Percentiles rank a stretch among this genome's conserved stretches.
Evolutionary conservation across 1,140 invertebrate species (phyloP).

Genomic region (Whitmania pigra): DNA sequence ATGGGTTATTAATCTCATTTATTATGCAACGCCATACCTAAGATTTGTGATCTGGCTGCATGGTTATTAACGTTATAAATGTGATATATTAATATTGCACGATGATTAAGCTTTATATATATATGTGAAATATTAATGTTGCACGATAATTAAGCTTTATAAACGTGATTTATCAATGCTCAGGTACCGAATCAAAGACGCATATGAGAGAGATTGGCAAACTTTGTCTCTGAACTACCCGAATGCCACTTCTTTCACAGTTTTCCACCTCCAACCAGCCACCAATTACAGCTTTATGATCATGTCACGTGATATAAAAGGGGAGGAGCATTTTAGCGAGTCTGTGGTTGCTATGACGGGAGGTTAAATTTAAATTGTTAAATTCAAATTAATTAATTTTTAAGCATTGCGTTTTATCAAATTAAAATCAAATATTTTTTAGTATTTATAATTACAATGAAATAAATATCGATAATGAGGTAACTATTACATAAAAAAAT

Average conservation of each 20-base stretch:
- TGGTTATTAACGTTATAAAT: not conserved
- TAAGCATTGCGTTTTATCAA: no score
- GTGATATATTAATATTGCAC: no score
- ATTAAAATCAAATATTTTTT: no score
- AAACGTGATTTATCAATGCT: not conserved
- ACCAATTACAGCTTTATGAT: conserved; percentile 19
- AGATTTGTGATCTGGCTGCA: not conserved
- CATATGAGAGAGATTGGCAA: conserved; percentile 15
- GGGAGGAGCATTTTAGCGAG: conserved; percentile 13
- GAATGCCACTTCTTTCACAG: not conserved
- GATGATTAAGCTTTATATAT: no score
- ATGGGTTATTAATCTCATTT: no score
- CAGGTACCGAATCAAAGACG: conserved; percentile 8
- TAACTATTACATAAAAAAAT: no score
- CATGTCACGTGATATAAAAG: conserved; percentile 14
- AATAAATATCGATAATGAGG: no score
- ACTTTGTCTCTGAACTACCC: conserved; percentile 9
- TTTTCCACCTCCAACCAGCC: conserved; percentile 2
- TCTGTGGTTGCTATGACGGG: not conserved
- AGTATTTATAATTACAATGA: no score
- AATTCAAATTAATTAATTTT: no score
- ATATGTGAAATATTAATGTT: no score
- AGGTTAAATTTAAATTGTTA: not conserved
- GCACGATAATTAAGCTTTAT: not conserved
- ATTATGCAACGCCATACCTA: no score